phyloP scores from a whole-genome alignment of 2,888 invertebrate genomes.

The Mythimna pallens region DNA sequence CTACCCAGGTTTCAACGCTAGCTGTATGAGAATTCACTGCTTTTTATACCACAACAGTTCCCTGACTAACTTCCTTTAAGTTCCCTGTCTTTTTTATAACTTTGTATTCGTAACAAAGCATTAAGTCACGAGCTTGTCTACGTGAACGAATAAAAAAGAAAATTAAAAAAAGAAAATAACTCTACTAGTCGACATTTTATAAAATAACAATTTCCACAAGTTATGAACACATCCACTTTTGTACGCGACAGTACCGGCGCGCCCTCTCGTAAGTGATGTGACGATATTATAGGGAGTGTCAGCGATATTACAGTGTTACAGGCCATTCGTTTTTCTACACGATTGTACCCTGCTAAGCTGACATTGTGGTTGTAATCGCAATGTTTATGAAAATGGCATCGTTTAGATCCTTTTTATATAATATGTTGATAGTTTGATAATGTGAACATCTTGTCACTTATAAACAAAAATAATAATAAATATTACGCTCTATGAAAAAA shows the following conservation, averaged over 20 bases:
- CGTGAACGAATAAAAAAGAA: background rate
- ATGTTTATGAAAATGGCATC: slow-evolving; percentile 38
- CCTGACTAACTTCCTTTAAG: no score
- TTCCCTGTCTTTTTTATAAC: background rate
- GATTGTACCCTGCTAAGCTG: slow-evolving; percentile 59
- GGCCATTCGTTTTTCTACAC: slow-evolving; percentile 60
- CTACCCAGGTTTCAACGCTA: no score
- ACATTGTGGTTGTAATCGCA: slow-evolving; percentile 42
- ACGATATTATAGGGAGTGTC: slow-evolving; percentile 60
- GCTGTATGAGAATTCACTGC: background rate
- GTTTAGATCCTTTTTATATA: slow-evolving; percentile 15
- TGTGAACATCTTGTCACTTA: background rate
- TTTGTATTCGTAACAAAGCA: background rate
- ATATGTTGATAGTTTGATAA: background rate
- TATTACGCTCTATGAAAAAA: no score
- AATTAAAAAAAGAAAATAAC: background rate
- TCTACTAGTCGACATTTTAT: slow-evolving; percentile 3
- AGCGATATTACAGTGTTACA: slow-evolving; percentile 60
- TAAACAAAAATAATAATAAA: background rate
- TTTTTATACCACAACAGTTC: background rate
- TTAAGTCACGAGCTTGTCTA: background rate
- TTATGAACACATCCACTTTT: slow-evolving; percentile 45
- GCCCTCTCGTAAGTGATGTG: slow-evolving; percentile 58
- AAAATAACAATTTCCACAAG: slow-evolving; percentile 23
- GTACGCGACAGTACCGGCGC: slow-evolving; percentile 60